Evolutionary conservation across 2,888 invertebrate species (phyloP).

Genomic region (Zootermopsis nevadensis): DNA sequence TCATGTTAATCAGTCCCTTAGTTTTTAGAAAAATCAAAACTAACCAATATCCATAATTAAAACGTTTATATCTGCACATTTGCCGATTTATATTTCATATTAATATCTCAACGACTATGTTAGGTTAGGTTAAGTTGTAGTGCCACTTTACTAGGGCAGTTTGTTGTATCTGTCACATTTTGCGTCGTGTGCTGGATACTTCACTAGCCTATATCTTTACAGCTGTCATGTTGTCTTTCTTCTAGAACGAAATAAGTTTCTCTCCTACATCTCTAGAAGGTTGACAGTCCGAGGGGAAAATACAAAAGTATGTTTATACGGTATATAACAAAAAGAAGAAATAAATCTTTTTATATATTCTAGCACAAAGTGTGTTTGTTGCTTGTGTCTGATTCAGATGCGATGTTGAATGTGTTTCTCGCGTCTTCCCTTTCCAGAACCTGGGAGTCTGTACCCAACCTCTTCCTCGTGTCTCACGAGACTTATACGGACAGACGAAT

Average conservation of each 20-base stretch:
- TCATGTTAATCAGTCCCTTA: too few species aligned
- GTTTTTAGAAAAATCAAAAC: too few species aligned
- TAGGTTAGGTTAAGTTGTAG: too few species aligned
- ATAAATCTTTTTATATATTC: slow-evolving; percentile 20
- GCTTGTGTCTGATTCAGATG: slow-evolving; percentile 1
- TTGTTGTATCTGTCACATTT: not conserved
- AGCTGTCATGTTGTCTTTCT: slow-evolving; percentile 8
- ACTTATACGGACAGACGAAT: slow-evolving; percentile 47
- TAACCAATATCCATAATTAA: too few species aligned
- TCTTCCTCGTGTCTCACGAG: slow-evolving; percentile 36
- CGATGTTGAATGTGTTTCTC: slow-evolving; percentile 36
- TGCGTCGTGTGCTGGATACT: not conserved
- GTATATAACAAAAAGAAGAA: slow-evolving; percentile 20
- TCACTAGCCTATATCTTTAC: not conserved
- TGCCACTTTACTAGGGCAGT: not conserved
- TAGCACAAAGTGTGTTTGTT: slow-evolving; percentile 44
- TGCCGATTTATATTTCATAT: too few species aligned
- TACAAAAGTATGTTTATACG: slow-evolving; percentile 39
- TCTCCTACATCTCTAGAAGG: slow-evolving; percentile 18
- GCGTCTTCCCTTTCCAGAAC: not conserved
- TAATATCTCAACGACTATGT: too few species aligned
- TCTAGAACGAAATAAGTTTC: slow-evolving; percentile 25
- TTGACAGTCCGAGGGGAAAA: slow-evolving; percentile 34
- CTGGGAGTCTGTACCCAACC: not conserved
- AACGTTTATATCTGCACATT: too few species aligned